Evolutionary conservation across 2,888 invertebrate genomes (phyloP).

Genomic region (Melinopterus prodromus): DNA sequence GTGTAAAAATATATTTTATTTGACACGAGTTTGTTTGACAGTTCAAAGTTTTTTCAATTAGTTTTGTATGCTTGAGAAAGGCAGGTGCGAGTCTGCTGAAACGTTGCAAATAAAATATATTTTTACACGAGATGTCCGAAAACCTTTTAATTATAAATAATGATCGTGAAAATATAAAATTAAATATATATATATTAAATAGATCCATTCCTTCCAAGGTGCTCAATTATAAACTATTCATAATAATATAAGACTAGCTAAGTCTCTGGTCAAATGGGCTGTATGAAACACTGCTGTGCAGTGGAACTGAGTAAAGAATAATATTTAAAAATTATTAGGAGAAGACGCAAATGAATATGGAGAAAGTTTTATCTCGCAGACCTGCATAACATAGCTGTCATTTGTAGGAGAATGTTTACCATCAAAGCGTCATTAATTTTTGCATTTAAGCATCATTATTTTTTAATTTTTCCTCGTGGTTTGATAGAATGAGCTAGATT

Average conservation of each 20-base stretch:
- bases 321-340: conserved; percentile 39
- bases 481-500: not conserved
- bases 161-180: no score
- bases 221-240: conserved; percentile 63
- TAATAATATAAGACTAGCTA: conserved; percentile 42
- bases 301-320: conserved; percentile 42
- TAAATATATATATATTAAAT: conserved; percentile 21
- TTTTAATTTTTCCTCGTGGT: not conserved
- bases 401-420: conserved; percentile 29
- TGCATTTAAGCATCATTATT: conserved; percentile 29
- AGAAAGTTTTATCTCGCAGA: conserved; percentile 50
- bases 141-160: no score
- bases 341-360: conserved; percentile 14
- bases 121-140: no score
- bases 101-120: no score
- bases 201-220: conserved; percentile 75
- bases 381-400: conserved; percentile 45
- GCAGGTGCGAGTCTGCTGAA: no score
- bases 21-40: no score
- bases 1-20: no score
- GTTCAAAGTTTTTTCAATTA: no score
- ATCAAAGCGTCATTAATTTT: conserved; percentile 26
- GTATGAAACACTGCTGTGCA: conserved; percentile 49
- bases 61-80: no score
- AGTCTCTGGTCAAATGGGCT: conserved; percentile 48